Percentiles rank a stretch among this genome's conserved stretches.
Evolutionary conservation across 1,140 invertebrate species (phyloP).

Genomic region (Drosophila kurseongensis): DNA sequence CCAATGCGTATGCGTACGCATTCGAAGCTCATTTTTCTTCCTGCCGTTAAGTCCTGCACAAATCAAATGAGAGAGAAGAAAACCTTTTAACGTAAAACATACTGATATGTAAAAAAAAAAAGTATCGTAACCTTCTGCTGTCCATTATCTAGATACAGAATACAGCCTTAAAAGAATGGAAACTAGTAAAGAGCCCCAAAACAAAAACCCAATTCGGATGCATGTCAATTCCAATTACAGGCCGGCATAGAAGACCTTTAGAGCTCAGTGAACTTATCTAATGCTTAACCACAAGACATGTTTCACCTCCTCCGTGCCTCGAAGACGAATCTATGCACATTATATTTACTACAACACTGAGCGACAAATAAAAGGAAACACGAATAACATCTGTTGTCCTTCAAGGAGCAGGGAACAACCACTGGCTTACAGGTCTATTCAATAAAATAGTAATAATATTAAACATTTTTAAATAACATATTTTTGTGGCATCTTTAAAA

Average conservation of each 20-base stretch:
- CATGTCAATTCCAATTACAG: constrained; percentile 50
- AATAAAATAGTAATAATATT: no score
- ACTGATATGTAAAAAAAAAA: constrained; percentile 46
- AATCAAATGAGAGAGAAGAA: constrained; percentile 56
- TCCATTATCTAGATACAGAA: constrained; percentile 22
- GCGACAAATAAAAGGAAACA: constrained; percentile 62
- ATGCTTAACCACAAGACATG: constrained; percentile 30
- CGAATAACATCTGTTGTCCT: constrained; percentile 71
- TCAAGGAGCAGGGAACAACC: constrained; percentile 43
- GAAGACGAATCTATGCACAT: constrained; percentile 69
- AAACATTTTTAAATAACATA: no score
- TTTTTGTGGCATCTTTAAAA: no score
- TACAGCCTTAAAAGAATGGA: neutral
- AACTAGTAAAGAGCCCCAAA: constrained; percentile 1
- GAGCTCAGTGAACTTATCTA: constrained; percentile 26
- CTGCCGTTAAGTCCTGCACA: constrained; percentile 55
- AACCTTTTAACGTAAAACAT: constrained; percentile 27
- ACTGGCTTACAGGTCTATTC: neutral
- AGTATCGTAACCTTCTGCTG: constrained; percentile 43
- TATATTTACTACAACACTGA: constrained; percentile 70
- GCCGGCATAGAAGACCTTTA: constrained; percentile 8
- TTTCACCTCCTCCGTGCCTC: constrained; percentile 20
- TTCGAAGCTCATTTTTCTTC: constrained; percentile 73
- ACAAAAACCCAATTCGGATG: constrained; percentile 21
- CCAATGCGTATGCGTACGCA: constrained; percentile 69